A percentile compares a stretch with the other conserved stretches of the same genome.
phyloP scores from a whole-genome alignment of 2,113 vertebrate genomes.

The Fregata magnificens region DNA sequence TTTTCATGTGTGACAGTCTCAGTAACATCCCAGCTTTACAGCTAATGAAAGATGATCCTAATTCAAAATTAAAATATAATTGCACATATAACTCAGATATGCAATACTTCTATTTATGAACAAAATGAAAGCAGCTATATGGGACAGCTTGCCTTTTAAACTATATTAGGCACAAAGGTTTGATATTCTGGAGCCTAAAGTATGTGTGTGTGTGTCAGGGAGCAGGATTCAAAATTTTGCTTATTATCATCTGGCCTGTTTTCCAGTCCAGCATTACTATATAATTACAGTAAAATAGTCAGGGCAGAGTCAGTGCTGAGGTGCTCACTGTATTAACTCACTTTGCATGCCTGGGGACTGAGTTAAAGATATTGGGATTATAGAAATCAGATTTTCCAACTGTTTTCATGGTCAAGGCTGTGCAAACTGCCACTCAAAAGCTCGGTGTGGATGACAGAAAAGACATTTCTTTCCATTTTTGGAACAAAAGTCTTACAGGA shows the following conservation, averaged over 20 bases:
- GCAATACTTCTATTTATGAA: not conserved
- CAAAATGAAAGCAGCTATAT: not conserved
- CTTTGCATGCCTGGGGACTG: rapidly evolving
- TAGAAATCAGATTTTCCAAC: not conserved
- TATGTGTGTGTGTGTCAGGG: not conserved
- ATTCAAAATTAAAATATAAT: not conserved
- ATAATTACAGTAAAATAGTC: not conserved
- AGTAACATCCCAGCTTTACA: not conserved
- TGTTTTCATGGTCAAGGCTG: not conserved
- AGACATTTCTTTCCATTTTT: not conserved
- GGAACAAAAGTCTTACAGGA: not conserved
- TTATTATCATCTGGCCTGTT: not conserved
- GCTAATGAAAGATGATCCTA: not conserved
- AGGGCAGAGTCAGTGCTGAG: not conserved
- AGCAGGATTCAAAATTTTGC: not conserved
- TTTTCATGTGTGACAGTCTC: not conserved
- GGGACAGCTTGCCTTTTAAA: not conserved
- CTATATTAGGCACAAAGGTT: not conserved
- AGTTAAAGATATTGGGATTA: not conserved
- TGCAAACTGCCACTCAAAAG: not conserved
- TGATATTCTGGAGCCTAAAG: not conserved
- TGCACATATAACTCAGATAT: not conserved
- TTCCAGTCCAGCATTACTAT: not conserved
- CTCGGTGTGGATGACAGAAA: not conserved
- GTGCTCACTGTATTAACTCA: not conserved